Base-by-base conservation (phyloP, 2,888 invertebrate genomes). In the Halocaridina rubra region DNA sequence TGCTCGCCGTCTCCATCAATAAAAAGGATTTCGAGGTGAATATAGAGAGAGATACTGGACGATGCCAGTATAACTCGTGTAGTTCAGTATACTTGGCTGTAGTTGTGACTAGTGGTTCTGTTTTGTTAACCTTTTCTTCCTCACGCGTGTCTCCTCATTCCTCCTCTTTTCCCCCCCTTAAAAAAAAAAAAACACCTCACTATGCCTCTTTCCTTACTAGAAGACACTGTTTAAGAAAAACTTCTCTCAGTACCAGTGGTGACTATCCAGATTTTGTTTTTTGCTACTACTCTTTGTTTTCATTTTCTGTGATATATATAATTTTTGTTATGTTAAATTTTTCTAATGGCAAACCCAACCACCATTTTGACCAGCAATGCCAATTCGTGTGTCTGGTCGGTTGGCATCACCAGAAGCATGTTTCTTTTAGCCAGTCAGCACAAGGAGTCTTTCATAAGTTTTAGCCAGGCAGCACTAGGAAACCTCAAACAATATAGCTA, bases 21-120 rank as follows among this genome's bases (percentile, higher is more conserved):
- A n/a, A 71, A 86, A 84, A 87, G 87, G 87, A 87, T 85, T 87
- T 87, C 81, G 87, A 87, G 87, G 87, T 87, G 87, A 87, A 86
- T 79, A 87, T 81, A 74, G 80, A 85, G 74, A 78, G 84, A 84
- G 80, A 80, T 81, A 81, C 77, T 78, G 80, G 86, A 80, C 78
- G n/a, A n/a, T n/a, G 64, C 72, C 77, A 77, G 77, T 80, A 59
- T 80, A 57, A 46, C 81, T 84, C 75, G 81, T 85, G 84, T 87
- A 87, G 87, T 87, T 82, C 86, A 84, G 84, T 80, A n/a, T n/a
- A 79, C 75, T 84, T 86, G 84, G 87, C 81, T 85, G 87, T 87
- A 87, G 87, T 81, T 87, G 84, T 84, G 82, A 84, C 75, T 82
- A 84, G 82, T 84, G 82, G 77, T 78, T 84, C 59, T 84, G 77